A percentile compares a stretch with the other conserved stretches of the same genome.
Evolutionary conservation across 2,797 vertebrate species (phyloP).

Genomic region (Arrhamphus sclerolepis): DNA sequence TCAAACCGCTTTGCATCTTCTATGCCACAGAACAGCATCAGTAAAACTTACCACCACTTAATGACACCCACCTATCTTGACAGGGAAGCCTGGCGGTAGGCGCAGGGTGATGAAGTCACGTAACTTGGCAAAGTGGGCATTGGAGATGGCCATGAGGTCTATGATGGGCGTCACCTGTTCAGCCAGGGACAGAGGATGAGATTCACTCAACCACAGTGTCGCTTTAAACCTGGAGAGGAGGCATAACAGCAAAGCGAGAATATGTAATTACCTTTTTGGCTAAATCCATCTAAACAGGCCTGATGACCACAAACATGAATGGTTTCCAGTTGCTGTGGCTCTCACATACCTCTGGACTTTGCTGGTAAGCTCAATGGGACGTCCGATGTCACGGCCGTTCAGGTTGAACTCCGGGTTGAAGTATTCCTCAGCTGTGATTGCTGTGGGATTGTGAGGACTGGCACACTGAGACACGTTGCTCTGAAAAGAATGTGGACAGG

Average conservation of each 20-base stretch:
- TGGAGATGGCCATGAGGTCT: constrained; percentile 98
- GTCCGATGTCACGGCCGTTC: constrained; percentile 91
- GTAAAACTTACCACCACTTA: background rate
- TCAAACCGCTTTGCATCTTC: no score
- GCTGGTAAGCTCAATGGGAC: constrained; percentile 92
- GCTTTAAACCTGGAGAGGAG: constrained; percentile 88
- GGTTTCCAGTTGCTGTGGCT: background rate
- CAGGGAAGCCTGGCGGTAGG: constrained; percentile 92
- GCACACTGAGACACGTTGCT: constrained; percentile 90
- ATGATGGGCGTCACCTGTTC: constrained; percentile 97
- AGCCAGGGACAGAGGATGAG: constrained; percentile 91
- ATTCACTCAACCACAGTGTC: constrained; percentile 92
- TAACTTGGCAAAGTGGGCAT: constrained; percentile 94
- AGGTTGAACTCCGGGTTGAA: constrained; percentile 92
- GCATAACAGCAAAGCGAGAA: background rate
- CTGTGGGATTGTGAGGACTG: constrained; percentile 94
- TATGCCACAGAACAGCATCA: background rate
- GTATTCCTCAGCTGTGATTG: constrained; percentile 93
- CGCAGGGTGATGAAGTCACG: constrained; percentile 95
- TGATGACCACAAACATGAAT: background rate
- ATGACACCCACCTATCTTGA: constrained; percentile 89
- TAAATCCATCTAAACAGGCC: background rate
- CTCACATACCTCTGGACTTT: constrained; percentile 89
- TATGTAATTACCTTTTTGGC: background rate
- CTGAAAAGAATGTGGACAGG: constrained; percentile 68